Conservation (phyloP, 2,888 invertebrate species). For the Acronicta aceris region DNA sequence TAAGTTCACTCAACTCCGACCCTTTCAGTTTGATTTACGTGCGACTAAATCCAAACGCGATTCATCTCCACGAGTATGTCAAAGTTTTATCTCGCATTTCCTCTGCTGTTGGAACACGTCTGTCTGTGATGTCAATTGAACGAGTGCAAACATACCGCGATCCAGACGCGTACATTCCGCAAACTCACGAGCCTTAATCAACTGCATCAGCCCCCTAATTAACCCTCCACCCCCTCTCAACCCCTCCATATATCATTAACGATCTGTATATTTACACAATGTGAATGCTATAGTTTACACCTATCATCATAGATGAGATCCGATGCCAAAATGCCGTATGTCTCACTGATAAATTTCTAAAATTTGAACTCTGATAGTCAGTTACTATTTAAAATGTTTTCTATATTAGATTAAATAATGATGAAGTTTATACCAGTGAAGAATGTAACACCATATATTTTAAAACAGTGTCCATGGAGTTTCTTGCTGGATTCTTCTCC, state of each 20-base stretch:
- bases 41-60: slow-evolving; percentile 22
- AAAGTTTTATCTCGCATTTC: slow-evolving; percentile 39
- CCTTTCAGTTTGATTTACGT: slow-evolving; percentile 36
- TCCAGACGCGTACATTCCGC: slow-evolving; percentile 45
- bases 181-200: slow-evolving; percentile 48
- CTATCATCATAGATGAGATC: slow-evolving; percentile 30
- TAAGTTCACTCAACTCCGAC: slow-evolving; percentile 20
- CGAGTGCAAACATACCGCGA: slow-evolving; percentile 46
- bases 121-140: slow-evolving; percentile 51
- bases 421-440: too few relatives aligned
- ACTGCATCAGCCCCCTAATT: slow-evolving; percentile 55
- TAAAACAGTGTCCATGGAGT: too few relatives aligned
- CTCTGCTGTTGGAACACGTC: slow-evolving; percentile 29
- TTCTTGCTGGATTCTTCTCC: too few relatives aligned
- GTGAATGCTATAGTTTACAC: slow-evolving; percentile 34
- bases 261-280: slow-evolving; percentile 57
- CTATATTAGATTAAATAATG: background rate
- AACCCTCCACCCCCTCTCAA: slow-evolving; percentile 21
- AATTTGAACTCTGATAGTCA: slow-evolving; percentile 8
- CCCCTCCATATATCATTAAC: slow-evolving; percentile 57
- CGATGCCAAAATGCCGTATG: slow-evolving; percentile 10
- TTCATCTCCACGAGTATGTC: slow-evolving; percentile 32
- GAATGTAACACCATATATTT: too few relatives aligned
- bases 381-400: background rate
- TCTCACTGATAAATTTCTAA: background rate